Evolutionary conservation across 1,140 invertebrate genomes (phyloP), one percentile per base, ranked within the genome.

Genomic region (Sesamia nonagrioides): DNA sequence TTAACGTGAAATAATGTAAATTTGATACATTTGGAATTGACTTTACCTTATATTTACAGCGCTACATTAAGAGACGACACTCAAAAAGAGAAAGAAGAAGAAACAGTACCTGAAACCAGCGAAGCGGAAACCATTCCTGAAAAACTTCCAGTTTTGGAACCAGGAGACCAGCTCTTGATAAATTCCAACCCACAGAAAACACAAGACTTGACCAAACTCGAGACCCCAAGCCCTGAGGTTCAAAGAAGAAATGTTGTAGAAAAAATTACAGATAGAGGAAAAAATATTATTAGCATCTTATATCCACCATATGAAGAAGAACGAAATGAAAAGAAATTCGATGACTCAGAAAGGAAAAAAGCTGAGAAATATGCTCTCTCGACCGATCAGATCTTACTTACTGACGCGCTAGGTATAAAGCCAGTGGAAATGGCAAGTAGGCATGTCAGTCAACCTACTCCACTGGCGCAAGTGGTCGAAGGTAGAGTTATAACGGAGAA

Each of bases 231-330:
- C 1, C 97, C 97, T 0, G 96, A 96, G 54, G 81, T 95, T 61
- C 96, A 97, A 68, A 96, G 96, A 78, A 96, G 96, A 83, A 97
- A 97, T 83, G 89, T 97, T 21, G 94, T 97, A 17, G 95, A 96
- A 63, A 96, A 96, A 82, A 95, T 97, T 6, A 97, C 96, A 37
- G 94, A 96, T 8, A 96, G 96, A 80, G 96, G 97, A 0, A 97
- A 96, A 88, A 97, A 97, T 73, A 95, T 97, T 27, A 96, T 97
- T 68, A 95, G 96, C 81, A 96, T 97, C 78, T 95, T 97, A 21
- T 97, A 97, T 58, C 96, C 89, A 77, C 95, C 95, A 8, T 95
- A 95, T 76, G 97, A 96, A 87, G 94, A 87, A 56, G 92, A 93
- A 9, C 90, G 88, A 17, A 94, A 92, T 37, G 90, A 93, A 54